phyloP scores from a whole-genome alignment of 2,888 invertebrate genomes.

The Amblyjoppa proteus region DNA sequence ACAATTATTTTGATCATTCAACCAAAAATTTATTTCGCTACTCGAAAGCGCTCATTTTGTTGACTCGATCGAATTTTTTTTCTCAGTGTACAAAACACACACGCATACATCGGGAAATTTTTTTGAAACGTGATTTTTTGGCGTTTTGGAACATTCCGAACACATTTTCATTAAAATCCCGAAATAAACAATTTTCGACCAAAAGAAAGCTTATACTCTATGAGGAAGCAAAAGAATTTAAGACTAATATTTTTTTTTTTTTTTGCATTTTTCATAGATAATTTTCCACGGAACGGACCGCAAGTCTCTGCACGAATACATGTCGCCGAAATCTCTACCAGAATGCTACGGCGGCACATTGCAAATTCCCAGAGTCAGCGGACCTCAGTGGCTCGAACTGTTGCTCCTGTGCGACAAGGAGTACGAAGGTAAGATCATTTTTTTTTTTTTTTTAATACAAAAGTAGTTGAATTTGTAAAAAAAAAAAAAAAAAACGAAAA shows the following conservation, averaged over 20 bases:
- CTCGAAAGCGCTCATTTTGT: no score
- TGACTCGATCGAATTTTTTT: no score
- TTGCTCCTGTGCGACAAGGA: slow-evolving; percentile 91
- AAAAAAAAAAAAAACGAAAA: no score
- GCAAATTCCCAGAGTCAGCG: slow-evolving; percentile 89
- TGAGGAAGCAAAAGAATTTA: neutral
- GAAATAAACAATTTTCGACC: neutral
- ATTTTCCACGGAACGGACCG: slow-evolving; percentile 93
- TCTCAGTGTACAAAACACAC: neutral
- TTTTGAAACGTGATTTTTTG: neutral
- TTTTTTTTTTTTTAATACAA: neutral
- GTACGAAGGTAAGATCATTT: slow-evolving; percentile 87
- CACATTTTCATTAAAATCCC: neutral
- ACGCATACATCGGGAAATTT: no score
- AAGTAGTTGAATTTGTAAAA: neutral
- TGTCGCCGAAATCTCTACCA: slow-evolving; percentile 90
- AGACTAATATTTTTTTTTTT: neutral
- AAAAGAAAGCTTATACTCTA: neutral
- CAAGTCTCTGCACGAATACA: slow-evolving; percentile 90
- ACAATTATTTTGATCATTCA: no score
- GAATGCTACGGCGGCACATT: slow-evolving; percentile 91
- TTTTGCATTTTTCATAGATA: slow-evolving; percentile 84
- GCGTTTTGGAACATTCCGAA: no score
- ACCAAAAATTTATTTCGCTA: no score
- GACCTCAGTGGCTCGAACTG: slow-evolving; percentile 91